Evolutionary conservation across 2,113 vertebrate species (phyloP).

Genomic region (Mastomys natalensis): DNA sequence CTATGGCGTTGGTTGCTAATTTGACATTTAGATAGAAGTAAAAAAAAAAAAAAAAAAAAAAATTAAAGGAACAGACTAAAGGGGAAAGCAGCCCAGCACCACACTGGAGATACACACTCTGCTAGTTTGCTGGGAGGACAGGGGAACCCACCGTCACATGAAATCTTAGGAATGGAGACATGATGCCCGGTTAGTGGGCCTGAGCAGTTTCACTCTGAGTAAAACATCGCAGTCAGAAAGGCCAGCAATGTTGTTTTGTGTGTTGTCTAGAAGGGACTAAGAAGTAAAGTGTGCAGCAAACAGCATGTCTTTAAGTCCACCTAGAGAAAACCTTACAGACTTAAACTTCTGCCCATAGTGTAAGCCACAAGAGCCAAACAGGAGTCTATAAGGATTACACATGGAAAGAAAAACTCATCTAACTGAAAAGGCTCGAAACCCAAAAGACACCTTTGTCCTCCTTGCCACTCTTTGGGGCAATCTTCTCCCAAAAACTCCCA

Average conservation of each 20-base stretch:
- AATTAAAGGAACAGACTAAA: not conserved
- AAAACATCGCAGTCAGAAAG: not conserved
- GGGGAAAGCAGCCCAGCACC: not conserved
- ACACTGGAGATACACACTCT: not conserved
- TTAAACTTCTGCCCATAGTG: not conserved
- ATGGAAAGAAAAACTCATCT: not conserved
- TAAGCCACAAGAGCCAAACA: not conserved
- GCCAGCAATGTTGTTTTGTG: not conserved
- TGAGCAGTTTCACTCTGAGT: slow-evolving; percentile 2
- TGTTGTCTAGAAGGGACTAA: slow-evolving; percentile 27
- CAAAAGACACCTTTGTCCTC: no score
- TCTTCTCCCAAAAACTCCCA: not conserved
- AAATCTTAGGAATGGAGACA: not conserved
- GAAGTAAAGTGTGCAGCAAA: not conserved
- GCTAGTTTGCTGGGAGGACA: not conserved
- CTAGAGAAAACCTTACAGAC: slow-evolving; percentile 28
- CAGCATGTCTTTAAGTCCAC: not conserved
- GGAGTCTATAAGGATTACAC: not conserved
- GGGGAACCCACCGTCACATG: not conserved
- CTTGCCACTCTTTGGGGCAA: no score
- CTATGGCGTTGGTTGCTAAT: not conserved
- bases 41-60: not conserved
- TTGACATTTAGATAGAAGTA: not conserved
- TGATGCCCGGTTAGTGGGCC: not conserved
- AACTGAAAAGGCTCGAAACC: slow-evolving; percentile 2